Evolutionary conservation across 2,797 vertebrate genomes (phyloP).

Genomic region (Naso thynnoides): DNA sequence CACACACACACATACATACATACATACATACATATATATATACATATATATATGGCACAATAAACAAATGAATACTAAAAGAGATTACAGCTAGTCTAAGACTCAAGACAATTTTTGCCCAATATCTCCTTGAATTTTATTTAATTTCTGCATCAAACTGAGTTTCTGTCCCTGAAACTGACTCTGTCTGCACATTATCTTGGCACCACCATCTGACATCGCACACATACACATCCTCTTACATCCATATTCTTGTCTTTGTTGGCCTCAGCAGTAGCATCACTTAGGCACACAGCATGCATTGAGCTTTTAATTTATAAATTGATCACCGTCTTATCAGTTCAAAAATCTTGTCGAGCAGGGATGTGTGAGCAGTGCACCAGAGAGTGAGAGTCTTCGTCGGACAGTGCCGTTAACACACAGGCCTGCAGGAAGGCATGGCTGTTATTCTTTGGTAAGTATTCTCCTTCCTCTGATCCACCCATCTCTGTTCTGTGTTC

Average conservation of each 20-base stretch:
- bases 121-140: not conserved
- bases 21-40: too few species aligned
- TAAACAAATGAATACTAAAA: too few species aligned
- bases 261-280: not conserved
- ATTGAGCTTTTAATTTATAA: not conserved
- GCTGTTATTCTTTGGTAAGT: slow-evolving; percentile 70
- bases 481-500: not conserved
- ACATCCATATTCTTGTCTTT: not conserved
- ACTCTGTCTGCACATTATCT: not conserved
- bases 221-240: not conserved
- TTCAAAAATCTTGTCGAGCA: slow-evolving; percentile 37
- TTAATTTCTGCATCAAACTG: not conserved
- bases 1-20: not conserved
- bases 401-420: slow-evolving; percentile 40
- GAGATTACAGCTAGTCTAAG: too few species aligned
- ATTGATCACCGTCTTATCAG: not conserved
- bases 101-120: not conserved
- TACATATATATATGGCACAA: too few species aligned
- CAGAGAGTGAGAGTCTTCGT: slow-evolving; percentile 60
- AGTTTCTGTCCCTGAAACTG: not conserved
- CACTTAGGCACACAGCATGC: not conserved
- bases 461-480: not conserved
- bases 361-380: slow-evolving; percentile 76
- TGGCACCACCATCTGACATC: not conserved
- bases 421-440: slow-evolving; percentile 62